A percentile compares a stretch with the other conserved stretches of the same genome.
These are phyloP conservation scores for Pipistrellus kuhlii DNA, from an alignment of 2,797 vertebrate species.

Conservation along the genomic window DNA sequence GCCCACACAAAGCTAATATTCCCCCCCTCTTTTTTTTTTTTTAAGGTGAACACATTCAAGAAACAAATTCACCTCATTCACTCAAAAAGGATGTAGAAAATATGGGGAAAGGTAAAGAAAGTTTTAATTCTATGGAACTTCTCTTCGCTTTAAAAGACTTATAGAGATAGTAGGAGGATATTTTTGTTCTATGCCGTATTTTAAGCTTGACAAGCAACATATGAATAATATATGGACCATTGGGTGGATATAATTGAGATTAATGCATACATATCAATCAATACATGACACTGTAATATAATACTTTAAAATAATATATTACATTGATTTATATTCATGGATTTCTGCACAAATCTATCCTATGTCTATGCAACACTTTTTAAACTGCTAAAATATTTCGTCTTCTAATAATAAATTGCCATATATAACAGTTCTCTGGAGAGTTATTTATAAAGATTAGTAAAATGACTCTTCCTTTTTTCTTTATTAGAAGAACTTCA, in stretches of 20 bases:
- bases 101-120: slow-evolving; percentile 97
- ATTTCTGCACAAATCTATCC: slow-evolving; percentile 91
- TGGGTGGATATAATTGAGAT: slow-evolving; percentile 93
- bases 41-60: slow-evolving; percentile 94
- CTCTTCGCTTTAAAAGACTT: slow-evolving; percentile 85
- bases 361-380: slow-evolving; percentile 83
- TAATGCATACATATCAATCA: slow-evolving; percentile 93
- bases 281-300: slow-evolving; percentile 91
- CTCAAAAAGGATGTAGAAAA: slow-evolving; percentile 97
- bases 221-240: slow-evolving; percentile 92
- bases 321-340: slow-evolving; percentile 93
- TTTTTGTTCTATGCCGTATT: slow-evolving; percentile 89
- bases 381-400: slow-evolving; percentile 88
- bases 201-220: slow-evolving; percentile 91
- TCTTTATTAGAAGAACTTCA: slow-evolving; percentile 96
- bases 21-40: slow-evolving; percentile 63
- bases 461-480: slow-evolving; percentile 82
- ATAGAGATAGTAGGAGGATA: slow-evolving; percentile 87
- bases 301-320: slow-evolving; percentile 94
- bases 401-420: slow-evolving; percentile 88
- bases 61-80: slow-evolving; percentile 91
- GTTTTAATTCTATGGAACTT: slow-evolving; percentile 77
- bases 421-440: slow-evolving; percentile 83
- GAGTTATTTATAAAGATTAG: slow-evolving; percentile 87
- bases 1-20: slow-evolving; percentile 64